Percentiles rank a stretch among this genome's conserved stretches.
Evolutionary conservation across 2,888 invertebrate genomes (phyloP).

Genomic region (Tricholauxania praeusta): DNA sequence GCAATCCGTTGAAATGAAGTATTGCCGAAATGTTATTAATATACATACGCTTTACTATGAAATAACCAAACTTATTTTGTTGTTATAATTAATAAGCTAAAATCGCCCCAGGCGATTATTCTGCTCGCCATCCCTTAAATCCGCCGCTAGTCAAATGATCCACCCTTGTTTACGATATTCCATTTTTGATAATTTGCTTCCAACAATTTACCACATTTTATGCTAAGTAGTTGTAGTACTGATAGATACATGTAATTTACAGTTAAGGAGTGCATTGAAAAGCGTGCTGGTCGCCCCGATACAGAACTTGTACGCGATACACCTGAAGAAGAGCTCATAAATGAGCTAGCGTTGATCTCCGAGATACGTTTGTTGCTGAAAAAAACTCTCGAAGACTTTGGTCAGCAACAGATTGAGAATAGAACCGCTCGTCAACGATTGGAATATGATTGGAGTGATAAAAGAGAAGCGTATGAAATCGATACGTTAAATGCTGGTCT

Average conservation of each 20-base stretch:
- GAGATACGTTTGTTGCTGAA: slow-evolving; percentile 76
- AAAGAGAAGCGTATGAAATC: slow-evolving; percentile 82
- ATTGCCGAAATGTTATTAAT: too few relatives aligned
- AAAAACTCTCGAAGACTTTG: slow-evolving; percentile 75
- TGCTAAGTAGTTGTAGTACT: too few relatives aligned
- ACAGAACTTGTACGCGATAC: slow-evolving; percentile 81
- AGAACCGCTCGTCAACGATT: slow-evolving; percentile 84
- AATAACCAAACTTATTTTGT: background rate
- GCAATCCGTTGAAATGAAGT: too few relatives aligned
- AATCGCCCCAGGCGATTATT: background rate
- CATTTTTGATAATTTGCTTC: background rate
- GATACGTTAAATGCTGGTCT: slow-evolving; percentile 79
- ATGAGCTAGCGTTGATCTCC: slow-evolving; percentile 78
- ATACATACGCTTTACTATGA: too few relatives aligned
- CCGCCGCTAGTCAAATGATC: background rate
- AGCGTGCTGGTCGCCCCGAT: slow-evolving; percentile 77
- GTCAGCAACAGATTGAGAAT: slow-evolving; percentile 78
- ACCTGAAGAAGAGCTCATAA: slow-evolving; percentile 82
- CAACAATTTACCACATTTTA: background rate
- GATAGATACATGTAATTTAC: background rate
- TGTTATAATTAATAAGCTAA: background rate
- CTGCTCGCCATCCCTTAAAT: too few relatives aligned
- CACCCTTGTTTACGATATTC: background rate
- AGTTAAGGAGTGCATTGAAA: slow-evolving; percentile 79
- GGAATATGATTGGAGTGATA: slow-evolving; percentile 94